Evolutionary conservation across 2,888 invertebrate species (phyloP), one percentile per base, ranked within the genome.

Genomic region (Nematopogon swammerdamellus): DNA sequence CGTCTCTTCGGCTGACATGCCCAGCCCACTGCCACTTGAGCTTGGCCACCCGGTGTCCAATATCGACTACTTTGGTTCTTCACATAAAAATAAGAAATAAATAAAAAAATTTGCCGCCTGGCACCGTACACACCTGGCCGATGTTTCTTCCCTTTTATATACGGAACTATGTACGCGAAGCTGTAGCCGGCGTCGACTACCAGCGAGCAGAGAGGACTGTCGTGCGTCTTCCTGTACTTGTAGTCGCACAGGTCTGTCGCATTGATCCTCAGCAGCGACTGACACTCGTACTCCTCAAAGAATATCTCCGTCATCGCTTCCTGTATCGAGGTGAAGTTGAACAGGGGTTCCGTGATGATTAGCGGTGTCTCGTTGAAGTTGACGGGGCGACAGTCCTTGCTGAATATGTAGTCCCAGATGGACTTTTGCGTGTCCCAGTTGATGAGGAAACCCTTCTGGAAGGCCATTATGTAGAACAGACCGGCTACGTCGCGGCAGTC

Each of bases 401-500:
- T 89, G 58, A 98, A 95, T 51, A 95, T 85, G 59, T 94, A 91
- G 69, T 99, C 97, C 97, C 97, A 99, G 2, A 99, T 86, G 5
- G 90, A 89, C 73, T 96, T 95, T 64, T 99, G 92, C 0, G 92
- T 86, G 59, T 98, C 97, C 95, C 97, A 98, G 64, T 98, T 97
- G 0, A 95, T 86, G 1, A 97, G 79, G 60, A 94, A 97, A 0
- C 97, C 97, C 82, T 91, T 93, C 75, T 98, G 96, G 65, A 93
- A 95, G 0, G 97, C 92, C 49, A 97, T 74, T 49, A 97, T 88
- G 65, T 94, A 99, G 69, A 89, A 99, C 1, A 99, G 75, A 0
- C 97, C 95, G 0, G 97, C 96, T 1, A 94, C 89, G 66, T 99
- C 99, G 19, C 96, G 83, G 64, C 98, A 98, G 58, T 98, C 97